Evolutionary conservation across 2,888 invertebrate species (phyloP).

Genomic region (Eumerus sabulonum): DNA sequence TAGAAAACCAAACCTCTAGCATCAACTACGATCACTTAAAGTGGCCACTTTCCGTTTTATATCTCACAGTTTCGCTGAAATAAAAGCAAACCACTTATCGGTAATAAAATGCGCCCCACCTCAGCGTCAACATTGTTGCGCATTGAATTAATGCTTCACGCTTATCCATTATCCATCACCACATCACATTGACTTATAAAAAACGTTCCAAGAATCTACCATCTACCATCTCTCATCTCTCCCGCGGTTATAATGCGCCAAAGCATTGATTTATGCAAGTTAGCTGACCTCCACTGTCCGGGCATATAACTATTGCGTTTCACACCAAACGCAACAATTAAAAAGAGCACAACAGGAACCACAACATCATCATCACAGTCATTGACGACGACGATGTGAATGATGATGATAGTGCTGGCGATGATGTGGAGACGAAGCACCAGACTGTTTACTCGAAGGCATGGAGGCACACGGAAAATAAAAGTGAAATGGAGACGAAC

Average conservation of each 20-base stretch:
- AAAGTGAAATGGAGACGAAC: conserved; percentile 61
- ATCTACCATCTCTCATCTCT: too few relatives aligned
- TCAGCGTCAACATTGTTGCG: too few relatives aligned
- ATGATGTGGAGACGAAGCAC: conserved; percentile 11
- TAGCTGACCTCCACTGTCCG: conserved; percentile 45
- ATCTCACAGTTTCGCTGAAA: too few relatives aligned
- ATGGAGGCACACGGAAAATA: conserved; percentile 42
- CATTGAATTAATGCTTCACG: too few relatives aligned
- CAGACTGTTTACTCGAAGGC: not conserved
- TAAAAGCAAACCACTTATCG: too few relatives aligned
- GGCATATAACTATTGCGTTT: conserved; percentile 19
- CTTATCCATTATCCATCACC: conserved; percentile 4
- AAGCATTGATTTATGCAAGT: conserved; percentile 46
- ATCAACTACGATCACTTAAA: too few relatives aligned
- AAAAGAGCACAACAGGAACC: conserved; percentile 27
- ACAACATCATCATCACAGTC: not conserved
- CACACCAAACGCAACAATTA: conserved; percentile 48
- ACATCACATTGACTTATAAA: not conserved
- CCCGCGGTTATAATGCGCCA: not conserved
- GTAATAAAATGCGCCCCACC: too few relatives aligned
- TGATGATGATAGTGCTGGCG: too few relatives aligned
- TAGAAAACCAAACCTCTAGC: too few relatives aligned
- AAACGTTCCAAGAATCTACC: too few relatives aligned
- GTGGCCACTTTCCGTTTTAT: too few relatives aligned
- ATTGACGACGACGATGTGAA: not conserved